Evolutionary conservation across 2,797 vertebrate genomes (phyloP).

Genomic region (Phataginus tetradactyla): DNA sequence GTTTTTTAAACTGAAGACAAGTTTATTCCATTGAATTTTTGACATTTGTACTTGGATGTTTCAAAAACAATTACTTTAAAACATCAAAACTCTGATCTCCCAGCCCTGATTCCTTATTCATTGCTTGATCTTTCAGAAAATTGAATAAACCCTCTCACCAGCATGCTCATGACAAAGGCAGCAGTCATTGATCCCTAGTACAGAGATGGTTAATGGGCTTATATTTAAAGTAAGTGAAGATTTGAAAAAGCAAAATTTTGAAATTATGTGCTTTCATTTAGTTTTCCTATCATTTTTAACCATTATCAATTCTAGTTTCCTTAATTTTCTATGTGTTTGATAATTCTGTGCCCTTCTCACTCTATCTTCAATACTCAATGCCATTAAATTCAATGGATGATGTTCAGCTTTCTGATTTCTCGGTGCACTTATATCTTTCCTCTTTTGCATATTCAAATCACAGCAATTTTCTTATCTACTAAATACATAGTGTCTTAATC

Average conservation of each 20-base stretch:
- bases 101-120: background rate
- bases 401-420: too few species aligned
- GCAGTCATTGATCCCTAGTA: background rate
- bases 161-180: background rate
- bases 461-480: background rate
- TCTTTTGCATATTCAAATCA: background rate
- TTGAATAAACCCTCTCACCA: background rate
- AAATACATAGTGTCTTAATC: background rate
- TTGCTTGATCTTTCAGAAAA: background rate
- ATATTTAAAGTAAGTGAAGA: background rate
- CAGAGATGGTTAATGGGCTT: background rate
- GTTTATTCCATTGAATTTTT: background rate
- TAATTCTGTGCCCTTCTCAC: background rate
- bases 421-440: too few species aligned
- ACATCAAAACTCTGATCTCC: background rate
- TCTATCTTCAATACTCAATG: background rate
- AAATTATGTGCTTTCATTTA: background rate
- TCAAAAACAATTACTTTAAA: background rate
- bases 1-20: background rate
- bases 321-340: background rate
- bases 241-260: constrained; percentile 3
- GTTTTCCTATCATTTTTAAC: background rate
- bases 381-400: too few species aligned
- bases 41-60: background rate
- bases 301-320: background rate